Percentiles rank a stretch among this genome's conserved stretches.
These are phyloP conservation scores for Adineta ricciae DNA, from an alignment of 2,888 invertebrate genomes.

Conservation along the genomic window DNA sequence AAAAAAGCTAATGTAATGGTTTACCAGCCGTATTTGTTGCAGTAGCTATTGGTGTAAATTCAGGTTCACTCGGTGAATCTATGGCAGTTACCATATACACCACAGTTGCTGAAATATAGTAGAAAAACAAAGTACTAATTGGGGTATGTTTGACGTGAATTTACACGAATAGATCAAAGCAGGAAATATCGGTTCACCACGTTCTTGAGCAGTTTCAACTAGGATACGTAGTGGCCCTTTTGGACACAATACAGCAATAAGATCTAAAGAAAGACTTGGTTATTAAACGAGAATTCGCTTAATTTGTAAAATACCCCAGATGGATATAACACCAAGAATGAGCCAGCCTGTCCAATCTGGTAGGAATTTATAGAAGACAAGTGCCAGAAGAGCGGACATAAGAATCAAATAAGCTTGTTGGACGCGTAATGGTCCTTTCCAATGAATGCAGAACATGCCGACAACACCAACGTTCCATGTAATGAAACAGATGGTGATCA, in stretches of 20 bases:
- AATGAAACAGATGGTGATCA: conserved; percentile 63
- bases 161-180: conserved; percentile 72
- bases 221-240: conserved; percentile 88
- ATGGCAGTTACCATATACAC: not conserved
- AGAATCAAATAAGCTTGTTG: conserved; percentile 89
- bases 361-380: conserved; percentile 94
- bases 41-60: not conserved
- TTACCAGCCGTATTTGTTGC: not conserved
- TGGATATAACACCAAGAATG: conserved; percentile 84
- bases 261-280: conserved; percentile 58
- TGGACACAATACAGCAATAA: conserved; percentile 89
- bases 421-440: conserved; percentile 85
- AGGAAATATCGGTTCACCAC: conserved; percentile 97
- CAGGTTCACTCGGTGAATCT: not conserved
- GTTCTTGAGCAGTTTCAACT: conserved; percentile 94
- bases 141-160: conserved; percentile 31
- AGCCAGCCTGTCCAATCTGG: conserved; percentile 99
- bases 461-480: conserved; percentile 94
- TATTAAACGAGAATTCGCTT: not conserved
- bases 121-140: not conserved
- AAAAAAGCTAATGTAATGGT: not conserved
- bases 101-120: not conserved
- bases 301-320: conserved; percentile 67
- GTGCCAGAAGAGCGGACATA: conserved; percentile 90
- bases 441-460: conserved; percentile 96